A percentile compares a stretch with the other conserved stretches of the same genome.
Evolutionary conservation across 2,113 vertebrate species (phyloP).

Genomic region (Sardina pilchardus): DNA sequence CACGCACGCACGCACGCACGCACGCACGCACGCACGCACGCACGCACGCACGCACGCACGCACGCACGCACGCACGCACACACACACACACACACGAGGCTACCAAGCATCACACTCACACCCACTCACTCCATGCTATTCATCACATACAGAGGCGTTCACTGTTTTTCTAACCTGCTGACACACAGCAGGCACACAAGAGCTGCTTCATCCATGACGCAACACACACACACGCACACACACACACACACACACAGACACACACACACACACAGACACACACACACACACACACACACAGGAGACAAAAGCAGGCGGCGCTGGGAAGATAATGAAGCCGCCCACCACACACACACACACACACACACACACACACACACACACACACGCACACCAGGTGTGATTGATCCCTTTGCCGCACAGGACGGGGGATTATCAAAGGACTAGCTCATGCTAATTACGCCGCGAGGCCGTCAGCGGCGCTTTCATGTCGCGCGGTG

Average conservation of each 20-base stretch:
- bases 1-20: not conserved
- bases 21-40: not conserved
- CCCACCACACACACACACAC: not conserved
- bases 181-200: not conserved
- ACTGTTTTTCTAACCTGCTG: not conserved
- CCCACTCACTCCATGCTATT: not conserved
- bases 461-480: conserved; percentile 58
- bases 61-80: not conserved
- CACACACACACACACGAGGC: not conserved
- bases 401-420: conserved; percentile 66
- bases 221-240: not conserved
- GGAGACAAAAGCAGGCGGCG: not conserved
- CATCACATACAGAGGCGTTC: not conserved
- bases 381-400: conserved; percentile 1
- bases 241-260: not conserved
- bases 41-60: not conserved
- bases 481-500: conserved; percentile 60
- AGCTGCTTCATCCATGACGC: not conserved
- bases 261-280: not conserved
- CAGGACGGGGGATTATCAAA: conserved; percentile 68
- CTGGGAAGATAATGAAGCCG: not conserved
- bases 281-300: not conserved
- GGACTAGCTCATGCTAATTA: conserved; percentile 72
- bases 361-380: not conserved
- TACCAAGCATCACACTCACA: not conserved